Conservation (phyloP, 2,797 vertebrate species). For the Spinus pinus region DNA sequence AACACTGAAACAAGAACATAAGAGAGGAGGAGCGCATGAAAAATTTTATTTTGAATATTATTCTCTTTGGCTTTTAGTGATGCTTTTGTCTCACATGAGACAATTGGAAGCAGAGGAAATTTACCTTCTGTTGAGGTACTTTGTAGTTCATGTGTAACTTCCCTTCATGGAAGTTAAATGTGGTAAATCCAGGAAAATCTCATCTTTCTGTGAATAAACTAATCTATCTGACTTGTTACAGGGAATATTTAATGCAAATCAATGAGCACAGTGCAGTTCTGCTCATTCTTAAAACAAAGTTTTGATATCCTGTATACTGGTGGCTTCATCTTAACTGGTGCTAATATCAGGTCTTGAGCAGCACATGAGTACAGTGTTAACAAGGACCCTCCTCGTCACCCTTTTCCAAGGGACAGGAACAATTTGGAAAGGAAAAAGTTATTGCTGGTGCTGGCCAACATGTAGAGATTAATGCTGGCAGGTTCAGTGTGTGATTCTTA, state of each 20-base stretch:
- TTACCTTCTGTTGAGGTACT: background rate
- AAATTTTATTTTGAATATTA: background rate
- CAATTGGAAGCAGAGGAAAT: background rate
- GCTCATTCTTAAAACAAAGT: background rate
- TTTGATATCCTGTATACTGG: rapidly evolving
- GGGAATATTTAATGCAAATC: background rate
- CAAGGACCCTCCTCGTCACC: background rate
- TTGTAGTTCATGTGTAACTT: rapidly evolving
- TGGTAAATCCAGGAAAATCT: background rate
- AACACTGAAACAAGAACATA: rapidly evolving
- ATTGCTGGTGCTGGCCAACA: background rate
- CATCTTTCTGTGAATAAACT: background rate
- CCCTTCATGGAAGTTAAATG: background rate
- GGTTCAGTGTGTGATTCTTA: background rate
- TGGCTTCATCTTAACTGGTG: background rate
- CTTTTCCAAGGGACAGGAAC: background rate
- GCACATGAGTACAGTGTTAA: background rate
- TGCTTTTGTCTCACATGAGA: background rate
- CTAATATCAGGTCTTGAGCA: background rate
- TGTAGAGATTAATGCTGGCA: background rate
- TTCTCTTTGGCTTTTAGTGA: background rate
- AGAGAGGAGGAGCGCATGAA: rapidly evolving
- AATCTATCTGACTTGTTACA: background rate
- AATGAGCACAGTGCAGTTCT: background rate
- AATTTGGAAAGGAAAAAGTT: background rate